phyloP scores from a whole-genome alignment of 2,888 invertebrate genomes.

The Ptychoptera albimana region DNA sequence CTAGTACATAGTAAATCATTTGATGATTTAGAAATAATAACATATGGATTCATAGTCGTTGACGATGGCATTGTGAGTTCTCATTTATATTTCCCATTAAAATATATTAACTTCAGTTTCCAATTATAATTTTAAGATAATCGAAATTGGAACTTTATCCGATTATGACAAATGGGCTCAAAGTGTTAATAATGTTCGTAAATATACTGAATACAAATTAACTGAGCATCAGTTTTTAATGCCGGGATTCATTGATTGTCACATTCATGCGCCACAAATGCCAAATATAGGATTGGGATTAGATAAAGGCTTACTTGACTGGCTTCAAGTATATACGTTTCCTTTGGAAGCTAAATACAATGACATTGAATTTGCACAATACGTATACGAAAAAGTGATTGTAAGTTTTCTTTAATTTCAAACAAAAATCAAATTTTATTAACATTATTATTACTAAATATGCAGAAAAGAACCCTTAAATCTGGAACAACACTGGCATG shows the following conservation, averaged over 20 bases:
- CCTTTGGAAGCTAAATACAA: conserved; percentile 60
- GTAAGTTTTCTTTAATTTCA: conserved; percentile 35
- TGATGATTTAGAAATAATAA: conserved; percentile 28
- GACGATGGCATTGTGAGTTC: conserved; percentile 39
- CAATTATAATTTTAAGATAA: conserved; percentile 29
- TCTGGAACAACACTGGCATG: conserved; percentile 81
- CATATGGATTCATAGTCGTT: conserved; percentile 39
- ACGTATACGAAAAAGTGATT: conserved; percentile 61
- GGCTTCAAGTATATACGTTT: conserved; percentile 75
- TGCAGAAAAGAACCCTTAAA: conserved; percentile 52
- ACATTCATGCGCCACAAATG: conserved; percentile 81
- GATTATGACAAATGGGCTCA: conserved; percentile 18
- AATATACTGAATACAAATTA: conserved; percentile 16
- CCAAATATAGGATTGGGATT: conserved; percentile 73
- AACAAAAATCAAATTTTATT: neutral
- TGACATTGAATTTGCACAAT: conserved; percentile 48
- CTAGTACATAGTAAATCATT: conserved; percentile 28
- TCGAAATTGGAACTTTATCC: conserved; percentile 15
- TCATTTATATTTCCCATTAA: neutral
- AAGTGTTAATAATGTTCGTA: conserved; percentile 1
- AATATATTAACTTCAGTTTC: neutral
- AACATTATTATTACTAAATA: conserved; percentile 1
- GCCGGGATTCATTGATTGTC: conserved; percentile 80
- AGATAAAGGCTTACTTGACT: conserved; percentile 63
- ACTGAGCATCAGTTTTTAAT: conserved; percentile 50